phyloP scores from a whole-genome alignment of 1,140 invertebrate genomes.

The Drosophila takahashii region DNA sequence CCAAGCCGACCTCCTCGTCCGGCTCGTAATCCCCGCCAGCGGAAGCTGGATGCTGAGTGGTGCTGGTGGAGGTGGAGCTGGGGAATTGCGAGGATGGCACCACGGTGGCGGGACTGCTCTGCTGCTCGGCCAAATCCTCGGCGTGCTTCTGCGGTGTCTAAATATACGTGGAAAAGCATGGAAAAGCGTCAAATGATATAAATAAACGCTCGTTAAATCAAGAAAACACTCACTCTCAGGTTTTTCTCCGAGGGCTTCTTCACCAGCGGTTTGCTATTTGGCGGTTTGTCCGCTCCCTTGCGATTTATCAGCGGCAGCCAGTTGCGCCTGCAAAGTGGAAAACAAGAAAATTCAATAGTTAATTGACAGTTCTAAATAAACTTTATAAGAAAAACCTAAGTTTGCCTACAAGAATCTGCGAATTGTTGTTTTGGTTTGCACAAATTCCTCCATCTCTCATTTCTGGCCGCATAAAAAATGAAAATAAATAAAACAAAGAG shows the following conservation, averaged over 20 bases:
- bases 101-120: slow-evolving; percentile 48
- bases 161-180: slow-evolving; percentile 4
- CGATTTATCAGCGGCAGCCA: slow-evolving; percentile 96
- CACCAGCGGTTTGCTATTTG: slow-evolving; percentile 86
- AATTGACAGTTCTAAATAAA: slow-evolving; percentile 30
- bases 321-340: slow-evolving; percentile 88
- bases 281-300: slow-evolving; percentile 92
- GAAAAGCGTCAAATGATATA: slow-evolving; percentile 47
- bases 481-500: slow-evolving; percentile 35
- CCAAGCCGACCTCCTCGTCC: slow-evolving; percentile 91
- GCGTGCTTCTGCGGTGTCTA: slow-evolving; percentile 73
- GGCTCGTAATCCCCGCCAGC: slow-evolving; percentile 86
- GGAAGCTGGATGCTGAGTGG: slow-evolving; percentile 18
- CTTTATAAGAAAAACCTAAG: neutral
- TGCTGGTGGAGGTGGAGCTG: slow-evolving; percentile 53
- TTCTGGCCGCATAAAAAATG: slow-evolving; percentile 18
- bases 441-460: slow-evolving; percentile 66
- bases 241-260: slow-evolving; percentile 92
- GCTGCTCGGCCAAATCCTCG: slow-evolving; percentile 68
- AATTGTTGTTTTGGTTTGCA: slow-evolving; percentile 54
- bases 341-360: slow-evolving; percentile 16
- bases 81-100: slow-evolving; percentile 60
- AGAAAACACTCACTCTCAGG: slow-evolving; percentile 88
- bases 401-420: slow-evolving; percentile 60
- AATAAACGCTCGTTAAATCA: slow-evolving; percentile 60